Evolutionary conservation across 2,797 vertebrate species (phyloP).

Genomic region (Harpagifer antarcticus): DNA sequence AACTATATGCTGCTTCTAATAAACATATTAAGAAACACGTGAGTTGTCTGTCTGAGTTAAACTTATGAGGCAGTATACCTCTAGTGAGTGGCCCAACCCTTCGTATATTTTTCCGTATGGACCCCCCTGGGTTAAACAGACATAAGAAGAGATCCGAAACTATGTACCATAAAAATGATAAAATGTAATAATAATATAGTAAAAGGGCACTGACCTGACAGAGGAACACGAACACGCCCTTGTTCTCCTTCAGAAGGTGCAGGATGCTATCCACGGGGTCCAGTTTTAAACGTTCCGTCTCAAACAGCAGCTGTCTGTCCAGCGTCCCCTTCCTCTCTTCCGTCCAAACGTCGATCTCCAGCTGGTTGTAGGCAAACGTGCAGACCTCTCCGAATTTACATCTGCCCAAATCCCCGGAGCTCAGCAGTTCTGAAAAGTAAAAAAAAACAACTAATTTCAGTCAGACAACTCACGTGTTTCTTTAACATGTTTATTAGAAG

Average conservation of each 20-base stretch:
- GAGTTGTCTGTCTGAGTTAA: too few species aligned
- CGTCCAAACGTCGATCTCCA: conserved; percentile 98
- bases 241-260: conserved; percentile 73
- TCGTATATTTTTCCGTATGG: too few species aligned
- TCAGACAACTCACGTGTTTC: too few species aligned
- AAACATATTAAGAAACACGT: too few species aligned
- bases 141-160: background rate
- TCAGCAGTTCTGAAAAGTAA: conserved; percentile 87
- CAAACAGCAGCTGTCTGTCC: conserved; percentile 91
- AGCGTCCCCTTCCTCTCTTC: conserved; percentile 92
- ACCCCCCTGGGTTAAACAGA: too few species aligned
- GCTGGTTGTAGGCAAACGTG: conserved; percentile 96
- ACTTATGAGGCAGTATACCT: too few species aligned
- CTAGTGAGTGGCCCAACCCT: too few species aligned
- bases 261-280: conserved; percentile 62
- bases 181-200: background rate
- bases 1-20: too few species aligned
- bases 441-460: background rate
- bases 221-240: conserved; percentile 81
- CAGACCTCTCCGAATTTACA: conserved; percentile 95
- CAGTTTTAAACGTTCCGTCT: conserved; percentile 50
- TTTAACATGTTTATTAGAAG: too few species aligned
- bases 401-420: conserved; percentile 67
- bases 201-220: conserved; percentile 73
- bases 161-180: background rate